Base-by-base conservation (phyloP, 2,113 vertebrate species). In the Mastomys natalensis region DNA sequence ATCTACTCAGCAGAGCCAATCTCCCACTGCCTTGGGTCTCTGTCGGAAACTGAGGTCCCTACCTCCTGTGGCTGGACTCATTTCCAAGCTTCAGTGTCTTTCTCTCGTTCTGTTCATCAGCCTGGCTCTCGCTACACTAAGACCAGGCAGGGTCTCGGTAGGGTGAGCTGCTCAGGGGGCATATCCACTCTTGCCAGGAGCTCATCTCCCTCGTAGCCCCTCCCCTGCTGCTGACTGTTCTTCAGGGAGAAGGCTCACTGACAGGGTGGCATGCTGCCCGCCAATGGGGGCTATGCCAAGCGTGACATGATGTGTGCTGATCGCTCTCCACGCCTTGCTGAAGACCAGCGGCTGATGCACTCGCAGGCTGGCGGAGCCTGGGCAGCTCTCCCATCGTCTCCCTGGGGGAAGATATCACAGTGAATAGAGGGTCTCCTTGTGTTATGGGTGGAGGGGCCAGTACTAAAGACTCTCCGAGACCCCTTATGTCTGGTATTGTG, bases 291-390 rank as follows among this genome's bases (percentile, higher is more conserved):
- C 66, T 6, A 17, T 86, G 95, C 97, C 95, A 96, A 91, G 95
- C 3, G 68, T 96, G 97, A 94, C 68, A 91, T 51, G 91, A 94
- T 95, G 96, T 95, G 87, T 95, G 94, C 93, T 48, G 94, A 95
- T 94, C 58, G 6, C 6, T 88, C 48, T 93, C 85, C 90, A 10
- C 48, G 94, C 70, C 70, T 95, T 43, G 5, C 87, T 22, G 93
- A 91, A 58, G 87, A 94, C 82, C 73, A 26, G 93, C 9, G 60
- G n/a, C 89, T 60, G 74, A 81, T 96, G 77, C 62, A 40, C 78
- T 87, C 6, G 0, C n/a, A 76, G 95, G 82, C 7, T 26, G 16
- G 78, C 78, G 64, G 89, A 84, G 87, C 55, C 82, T 17, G 51
- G 74, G 73, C 0, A 1, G 22, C 24, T n/a, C 51, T 82, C 17